Base-by-base conservation (phyloP, 2,797 vertebrate genomes). In the Bovichtus variegatus region DNA sequence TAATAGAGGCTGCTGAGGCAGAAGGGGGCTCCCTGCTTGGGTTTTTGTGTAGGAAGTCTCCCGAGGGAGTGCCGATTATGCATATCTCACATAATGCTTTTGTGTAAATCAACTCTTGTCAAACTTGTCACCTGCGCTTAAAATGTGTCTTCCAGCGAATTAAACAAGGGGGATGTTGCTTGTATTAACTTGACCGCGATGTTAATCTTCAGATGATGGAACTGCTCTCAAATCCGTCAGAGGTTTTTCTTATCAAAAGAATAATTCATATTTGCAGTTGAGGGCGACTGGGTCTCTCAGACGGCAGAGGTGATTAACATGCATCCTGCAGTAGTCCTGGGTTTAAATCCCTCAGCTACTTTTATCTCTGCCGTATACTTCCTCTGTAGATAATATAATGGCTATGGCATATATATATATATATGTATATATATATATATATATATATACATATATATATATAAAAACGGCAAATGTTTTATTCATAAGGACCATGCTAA, bases 241-340 rank as follows among this genome's bases (percentile, higher is more conserved):
- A 62, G 71, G 19, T 9, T 59, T 53, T 73, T 43, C 12, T 38
- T 23, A 81, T 83, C 65, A 86, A 85, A 88, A 43, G 80, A 83
- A 87, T 80, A 29, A 82, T 80, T 86, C 41, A 81, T 80, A 50
- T 57, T 49, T 66, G 29, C 15, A 27, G 38, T 38, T 25, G 10
- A 54, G n/a, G 50, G 67, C 2, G 25, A 44, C 53, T 4, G 5
- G n/a, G 31, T 44, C 9, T 51, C 53, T 34, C 31, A 36, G n/a
- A 63, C 50, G 44, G 49, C 57, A 23, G 54, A 51, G 23, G 47
- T 68, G 64, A 81, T 78, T 74, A 78, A 43, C 51, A 80, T 78
- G 61, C 62, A 64, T 21, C 23, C 57, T 9, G 50, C 9, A 12
- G n/a, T n/a, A 34, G 49, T 70, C 40, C 9, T 0, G 4, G 12